These are phyloP conservation scores for Stomorhina lunata DNA, from an alignment of 2,888 invertebrate genomes.

Conservation along the genomic window DNA sequence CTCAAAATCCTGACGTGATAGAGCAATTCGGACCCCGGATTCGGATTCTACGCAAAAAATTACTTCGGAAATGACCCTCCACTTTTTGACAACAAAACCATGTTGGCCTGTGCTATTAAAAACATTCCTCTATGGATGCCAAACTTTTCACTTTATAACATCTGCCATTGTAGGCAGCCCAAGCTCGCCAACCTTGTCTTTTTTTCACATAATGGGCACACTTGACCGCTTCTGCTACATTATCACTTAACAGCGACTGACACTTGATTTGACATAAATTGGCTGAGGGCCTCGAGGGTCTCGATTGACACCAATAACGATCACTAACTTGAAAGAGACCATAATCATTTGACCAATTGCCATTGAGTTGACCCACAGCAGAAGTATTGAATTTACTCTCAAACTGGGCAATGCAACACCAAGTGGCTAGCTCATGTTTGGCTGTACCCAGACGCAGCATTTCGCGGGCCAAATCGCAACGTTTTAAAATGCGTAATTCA, in stretches of 20 bases:
- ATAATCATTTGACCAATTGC: conserved; percentile 79
- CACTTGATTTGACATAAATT: conserved; percentile 72
- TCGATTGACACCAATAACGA: conserved; percentile 73
- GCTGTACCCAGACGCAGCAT: conserved; percentile 70
- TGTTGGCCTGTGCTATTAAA: too few relatives aligned
- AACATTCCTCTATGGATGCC: conserved; percentile 62
- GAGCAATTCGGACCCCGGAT: too few relatives aligned
- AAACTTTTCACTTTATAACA: conserved; percentile 60
- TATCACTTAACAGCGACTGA: conserved; percentile 68
- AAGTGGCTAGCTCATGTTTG: conserved; percentile 67
- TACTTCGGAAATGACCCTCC: too few relatives aligned
- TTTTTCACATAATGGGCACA: conserved; percentile 71
- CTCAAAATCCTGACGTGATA: too few relatives aligned
- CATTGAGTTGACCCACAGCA: conserved; percentile 78
- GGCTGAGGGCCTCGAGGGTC: conserved; percentile 63
- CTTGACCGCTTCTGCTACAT: conserved; percentile 68
- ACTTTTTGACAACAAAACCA: too few relatives aligned
- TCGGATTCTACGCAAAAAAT: too few relatives aligned
- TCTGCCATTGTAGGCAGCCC: conserved; percentile 70
- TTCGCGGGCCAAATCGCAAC: conserved; percentile 72
- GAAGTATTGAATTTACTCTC: conserved; percentile 80
- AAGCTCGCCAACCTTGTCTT: conserved; percentile 72
- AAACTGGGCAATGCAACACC: conserved; percentile 81
- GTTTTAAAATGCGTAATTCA: conserved; percentile 59
- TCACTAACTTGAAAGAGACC: conserved; percentile 74